phyloP scores from a whole-genome alignment of 2,888 invertebrate species.

The Leptopilina drosophilae region DNA sequence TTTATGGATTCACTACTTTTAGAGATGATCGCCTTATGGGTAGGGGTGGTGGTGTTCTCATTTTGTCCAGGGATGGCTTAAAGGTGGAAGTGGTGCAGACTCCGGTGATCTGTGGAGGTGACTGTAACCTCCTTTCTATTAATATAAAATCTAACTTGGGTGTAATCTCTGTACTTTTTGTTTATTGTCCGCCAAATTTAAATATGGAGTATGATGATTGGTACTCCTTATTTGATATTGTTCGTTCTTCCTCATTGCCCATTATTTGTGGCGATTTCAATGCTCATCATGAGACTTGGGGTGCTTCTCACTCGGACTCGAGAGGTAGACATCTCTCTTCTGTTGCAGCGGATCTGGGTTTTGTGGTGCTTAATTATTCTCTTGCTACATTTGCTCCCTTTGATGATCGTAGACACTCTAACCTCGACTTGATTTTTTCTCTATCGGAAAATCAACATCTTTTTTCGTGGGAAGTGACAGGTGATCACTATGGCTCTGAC shows the following conservation, averaged over 20 bases:
- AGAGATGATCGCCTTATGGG: too few relatives aligned
- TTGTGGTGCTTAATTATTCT: not conserved
- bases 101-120: too few relatives aligned
- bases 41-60: too few relatives aligned
- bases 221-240: not conserved
- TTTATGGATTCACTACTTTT: too few relatives aligned
- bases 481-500: not conserved
- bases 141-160: too few relatives aligned
- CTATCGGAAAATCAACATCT: not conserved
- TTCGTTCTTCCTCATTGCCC: not conserved
- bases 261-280: not conserved
- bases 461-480: not conserved
- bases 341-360: not conserved
- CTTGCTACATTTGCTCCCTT: not conserved
- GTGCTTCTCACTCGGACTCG: not conserved
- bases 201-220: not conserved
- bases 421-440: not conserved
- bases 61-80: too few relatives aligned
- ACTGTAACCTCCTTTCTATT: too few relatives aligned
- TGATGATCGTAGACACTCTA: not conserved
- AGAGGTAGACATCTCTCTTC: not conserved
- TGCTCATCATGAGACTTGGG: not conserved
- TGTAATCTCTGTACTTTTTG: too few relatives aligned
- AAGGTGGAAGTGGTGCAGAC: too few relatives aligned
- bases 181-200: too few relatives aligned